Evolutionary conservation across 2,888 invertebrate genomes (phyloP).

Genomic region (Meliscaeva auricollis): DNA sequence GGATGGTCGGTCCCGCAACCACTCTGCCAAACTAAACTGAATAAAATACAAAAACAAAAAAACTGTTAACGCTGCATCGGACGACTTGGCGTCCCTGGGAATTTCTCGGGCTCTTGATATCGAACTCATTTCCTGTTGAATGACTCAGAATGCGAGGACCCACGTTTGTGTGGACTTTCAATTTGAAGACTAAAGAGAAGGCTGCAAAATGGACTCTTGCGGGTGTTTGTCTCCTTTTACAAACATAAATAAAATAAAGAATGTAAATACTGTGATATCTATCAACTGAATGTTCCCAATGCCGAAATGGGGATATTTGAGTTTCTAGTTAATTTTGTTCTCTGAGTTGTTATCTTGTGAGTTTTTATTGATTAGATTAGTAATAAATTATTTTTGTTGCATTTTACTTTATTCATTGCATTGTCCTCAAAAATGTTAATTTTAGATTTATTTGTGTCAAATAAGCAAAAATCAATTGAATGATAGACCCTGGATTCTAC

Average conservation of each 20-base stretch:
- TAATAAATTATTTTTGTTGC: conserved; percentile 36
- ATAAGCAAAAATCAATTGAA: no score
- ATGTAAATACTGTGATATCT: conserved; percentile 1
- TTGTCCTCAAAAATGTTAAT: no score
- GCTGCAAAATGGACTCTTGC: conserved; percentile 95
- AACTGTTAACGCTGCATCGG: conserved; percentile 40
- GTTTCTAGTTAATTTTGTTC: conserved; percentile 20
- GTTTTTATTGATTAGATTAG: conserved; percentile 3
- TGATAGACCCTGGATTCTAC: no score
- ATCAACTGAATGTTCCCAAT: neutral
- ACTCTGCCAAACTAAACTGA: conserved; percentile 43
- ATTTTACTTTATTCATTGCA: neutral
- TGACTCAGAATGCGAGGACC: conserved; percentile 89
- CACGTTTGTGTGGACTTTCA: conserved; percentile 97
- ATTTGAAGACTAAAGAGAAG: conserved; percentile 94
- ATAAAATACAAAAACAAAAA: neutral
- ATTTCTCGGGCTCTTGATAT: conserved; percentile 38
- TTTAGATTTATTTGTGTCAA: no score
- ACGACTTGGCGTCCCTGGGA: conserved; percentile 36
- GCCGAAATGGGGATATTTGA: conserved; percentile 23
- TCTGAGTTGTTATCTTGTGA: conserved; percentile 11
- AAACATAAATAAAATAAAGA: conserved; percentile 86
- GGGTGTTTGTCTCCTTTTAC: conserved; percentile 94
- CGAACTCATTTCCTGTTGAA: conserved; percentile 65
- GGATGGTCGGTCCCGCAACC: conserved; percentile 12